Base-by-base conservation (phyloP, 2,888 invertebrate species). In the Aspidiotus destructor region DNA sequence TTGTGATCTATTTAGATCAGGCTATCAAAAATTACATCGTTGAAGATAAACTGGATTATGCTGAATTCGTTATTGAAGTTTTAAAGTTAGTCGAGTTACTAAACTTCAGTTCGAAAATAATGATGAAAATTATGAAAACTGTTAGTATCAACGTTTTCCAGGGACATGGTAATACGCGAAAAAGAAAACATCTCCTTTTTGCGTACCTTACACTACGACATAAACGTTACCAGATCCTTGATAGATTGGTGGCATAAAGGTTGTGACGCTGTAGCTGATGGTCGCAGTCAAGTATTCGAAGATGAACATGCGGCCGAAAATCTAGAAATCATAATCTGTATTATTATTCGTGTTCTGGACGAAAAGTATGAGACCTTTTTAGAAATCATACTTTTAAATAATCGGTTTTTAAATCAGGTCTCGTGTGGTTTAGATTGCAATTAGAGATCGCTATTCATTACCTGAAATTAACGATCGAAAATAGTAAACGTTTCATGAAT, bases 221-320 rank as follows among this genome's bases (percentile, higher is more conserved):
- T 63, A 8, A 54, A 63, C 63, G 41, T 53, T 10, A 63, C 63
- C 53, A 17, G 48, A 28, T 41, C 52, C 48, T 54, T 63, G 48
- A 28, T 63, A 53, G 53, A 63, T 13, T 63, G 63, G 63, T 63
- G 63, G 63, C 54, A 63, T 53, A 53, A 63, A 63, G 63, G 63
- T 17, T 63, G 63, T 41, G 41, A 63, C 13, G 63, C 63, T 16
- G 53, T 63, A 13, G 28, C 52, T 41, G 54, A 63, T 28, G 63
- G 53, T 15, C 15, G 9, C 17, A 40, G 48, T 54, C 52, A 48
- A 9, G 40, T 63, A 40, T 64, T 64, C 64, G 57, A 64, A 17
- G 41, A 64, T 54, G 64, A 64, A 64, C 55, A 41, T 13, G 57
- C 41, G 7, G 64, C 64, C 3, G 28, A 13, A n/a, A 64, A 64